A percentile compares a stretch with the other conserved stretches of the same genome.
Conservation (phyloP, 2,797 vertebrate genomes). For the Sebastes elongatus region DNA sequence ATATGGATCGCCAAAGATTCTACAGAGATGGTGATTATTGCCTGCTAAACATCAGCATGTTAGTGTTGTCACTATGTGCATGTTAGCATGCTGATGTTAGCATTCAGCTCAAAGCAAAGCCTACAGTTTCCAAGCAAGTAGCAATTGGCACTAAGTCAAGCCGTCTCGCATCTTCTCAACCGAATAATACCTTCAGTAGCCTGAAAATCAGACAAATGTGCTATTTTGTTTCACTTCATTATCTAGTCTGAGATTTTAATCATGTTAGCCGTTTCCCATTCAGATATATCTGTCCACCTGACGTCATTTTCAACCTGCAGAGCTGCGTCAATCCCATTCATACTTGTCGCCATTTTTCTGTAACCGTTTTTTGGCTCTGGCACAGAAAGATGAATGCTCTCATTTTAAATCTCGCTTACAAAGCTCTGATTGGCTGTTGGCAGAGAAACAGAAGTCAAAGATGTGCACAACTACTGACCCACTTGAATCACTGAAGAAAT, state of each 20-base stretch:
- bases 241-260: too few relatives aligned
- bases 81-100: too few relatives aligned
- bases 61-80: too few relatives aligned
- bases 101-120: too few relatives aligned
- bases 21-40: too few relatives aligned
- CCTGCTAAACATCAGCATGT: too few relatives aligned
- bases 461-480: background rate
- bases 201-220: background rate
- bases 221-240: background rate
- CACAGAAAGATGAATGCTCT: background rate
- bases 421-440: background rate
- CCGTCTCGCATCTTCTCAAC: background rate
- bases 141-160: background rate
- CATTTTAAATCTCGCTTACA: background rate
- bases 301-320: background rate
- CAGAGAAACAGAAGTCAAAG: background rate
- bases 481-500: conserved; percentile 3
- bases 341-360: background rate
- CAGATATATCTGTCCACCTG: background rate
- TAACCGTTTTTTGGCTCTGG: background rate
- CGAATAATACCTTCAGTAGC: background rate
- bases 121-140: background rate
- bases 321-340: background rate
- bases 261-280: background rate
- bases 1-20: too few relatives aligned